Evolutionary conservation across 1,140 invertebrate species (phyloP).

Genomic region (Bombus waltoni): DNA sequence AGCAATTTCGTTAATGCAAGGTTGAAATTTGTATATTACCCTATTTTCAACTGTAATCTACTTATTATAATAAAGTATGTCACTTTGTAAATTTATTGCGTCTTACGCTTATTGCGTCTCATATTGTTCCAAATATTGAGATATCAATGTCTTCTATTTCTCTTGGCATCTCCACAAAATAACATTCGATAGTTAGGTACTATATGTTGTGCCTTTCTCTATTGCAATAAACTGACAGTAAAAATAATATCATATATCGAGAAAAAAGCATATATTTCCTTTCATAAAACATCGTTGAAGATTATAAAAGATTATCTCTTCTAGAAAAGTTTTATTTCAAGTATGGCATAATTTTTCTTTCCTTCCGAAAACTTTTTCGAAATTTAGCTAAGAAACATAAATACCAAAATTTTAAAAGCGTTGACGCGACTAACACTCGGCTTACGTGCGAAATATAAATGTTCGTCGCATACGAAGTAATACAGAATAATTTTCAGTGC

Average conservation of each 20-base stretch:
- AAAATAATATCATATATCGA: too few relatives aligned
- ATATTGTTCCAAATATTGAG: background rate
- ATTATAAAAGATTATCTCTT: too few relatives aligned
- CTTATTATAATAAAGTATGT: background rate
- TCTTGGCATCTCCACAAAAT: background rate
- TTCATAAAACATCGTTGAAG: too few relatives aligned
- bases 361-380: background rate
- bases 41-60: background rate
- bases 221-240: too few relatives aligned
- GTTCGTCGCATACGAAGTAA: too few relatives aligned
- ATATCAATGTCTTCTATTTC: background rate
- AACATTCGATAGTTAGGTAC: background rate
- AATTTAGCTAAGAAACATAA: background rate
- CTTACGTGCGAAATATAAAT: background rate
- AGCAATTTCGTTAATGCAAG: background rate
- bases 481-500: background rate
- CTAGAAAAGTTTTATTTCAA: background rate
- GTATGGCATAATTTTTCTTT: background rate
- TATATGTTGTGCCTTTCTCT: too few relatives aligned
- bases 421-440: background rate
- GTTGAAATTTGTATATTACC: background rate
- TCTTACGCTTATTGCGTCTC: too few relatives aligned
- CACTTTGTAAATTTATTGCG: background rate
- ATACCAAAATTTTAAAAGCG: background rate
- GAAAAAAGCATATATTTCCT: too few relatives aligned